Evolutionary conservation across 2,888 invertebrate genomes (phyloP).

Genomic region (Macroteleia sp.): DNA sequence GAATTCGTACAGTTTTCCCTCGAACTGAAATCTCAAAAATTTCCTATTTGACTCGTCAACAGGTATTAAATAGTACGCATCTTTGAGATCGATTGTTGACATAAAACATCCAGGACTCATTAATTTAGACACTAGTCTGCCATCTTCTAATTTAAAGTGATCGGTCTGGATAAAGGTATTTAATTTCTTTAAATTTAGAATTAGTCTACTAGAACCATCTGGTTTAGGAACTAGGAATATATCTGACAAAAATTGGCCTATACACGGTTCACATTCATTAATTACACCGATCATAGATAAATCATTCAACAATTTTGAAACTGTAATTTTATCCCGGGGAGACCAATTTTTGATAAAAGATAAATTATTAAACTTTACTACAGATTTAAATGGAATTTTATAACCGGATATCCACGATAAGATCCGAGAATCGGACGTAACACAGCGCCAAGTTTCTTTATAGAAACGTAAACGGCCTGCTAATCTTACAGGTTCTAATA

Average conservation of each 20-base stretch:
- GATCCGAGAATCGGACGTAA: too few species aligned
- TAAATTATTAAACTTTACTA: background rate
- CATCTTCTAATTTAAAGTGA: background rate
- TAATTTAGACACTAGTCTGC: background rate
- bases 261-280: constrained; percentile 15
- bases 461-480: constrained; percentile 27
- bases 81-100: background rate
- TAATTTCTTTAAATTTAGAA: background rate
- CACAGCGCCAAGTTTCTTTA: background rate
- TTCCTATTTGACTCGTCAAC: background rate
- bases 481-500: constrained; percentile 23
- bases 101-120: background rate
- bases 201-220: constrained; percentile 40
- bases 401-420: too few species aligned
- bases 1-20: background rate
- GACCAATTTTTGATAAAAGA: background rate
- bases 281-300: constrained; percentile 40
- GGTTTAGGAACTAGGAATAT: constrained; percentile 51
- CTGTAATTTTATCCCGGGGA: background rate
- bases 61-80: background rate
- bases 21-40: background rate
- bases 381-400: too few species aligned
- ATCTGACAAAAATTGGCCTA: constrained; percentile 52
- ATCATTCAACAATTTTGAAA: constrained; percentile 17
- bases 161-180: background rate